Base-by-base conservation (phyloP, 2,888 invertebrate species). In the Aphidoletes aphidimyza region DNA sequence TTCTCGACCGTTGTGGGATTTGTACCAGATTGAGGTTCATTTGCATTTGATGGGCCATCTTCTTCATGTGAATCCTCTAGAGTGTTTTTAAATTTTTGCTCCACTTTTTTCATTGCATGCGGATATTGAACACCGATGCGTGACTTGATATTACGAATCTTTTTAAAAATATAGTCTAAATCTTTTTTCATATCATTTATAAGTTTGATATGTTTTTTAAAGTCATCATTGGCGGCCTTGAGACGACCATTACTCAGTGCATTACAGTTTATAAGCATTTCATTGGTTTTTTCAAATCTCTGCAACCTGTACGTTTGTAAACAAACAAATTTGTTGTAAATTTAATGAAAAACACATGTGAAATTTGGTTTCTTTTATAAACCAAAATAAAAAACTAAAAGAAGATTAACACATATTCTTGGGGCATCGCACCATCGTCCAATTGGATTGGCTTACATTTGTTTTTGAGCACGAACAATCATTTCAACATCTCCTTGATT, bases 251-350 rank as follows among this genome's bases (percentile, higher is more conserved):
- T 94, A 0, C 98, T 97, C n/a, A 99, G 90, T 26, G 96, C 95
- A 89, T 98, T 98, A 89, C 98, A 98, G 89, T 98, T 99, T 14
- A 97, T 94, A 42, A 99, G 91, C 99, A 99, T 99, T 91, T 99
- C 99, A 88, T 99, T 99, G 0, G 99, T 99, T 90, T 99, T 99
- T 89, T 99, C 99, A 91, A 98, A 99, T 85, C 98, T 92, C 88
- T 97, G 96, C 37, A 99, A 89, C 96, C 97, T 97, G 9, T 45
- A 17, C 8, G 17, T 45, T 45, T 45, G 45, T 17, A 11, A 11
- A 85, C 30, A 85, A 85, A 85, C 37, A 84, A 85, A 86, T n/a
- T n/a, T n/a, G n/a, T n/a, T n/a, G n/a, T n/a, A n/a, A n/a, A n/a
- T n/a, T n/a, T n/a, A n/a, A n/a, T n/a, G n/a, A n/a, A n/a, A n/a